These are phyloP conservation scores for Python bivittatus DNA, from an alignment of 2,113 vertebrate species.

Conservation along the genomic window DNA sequence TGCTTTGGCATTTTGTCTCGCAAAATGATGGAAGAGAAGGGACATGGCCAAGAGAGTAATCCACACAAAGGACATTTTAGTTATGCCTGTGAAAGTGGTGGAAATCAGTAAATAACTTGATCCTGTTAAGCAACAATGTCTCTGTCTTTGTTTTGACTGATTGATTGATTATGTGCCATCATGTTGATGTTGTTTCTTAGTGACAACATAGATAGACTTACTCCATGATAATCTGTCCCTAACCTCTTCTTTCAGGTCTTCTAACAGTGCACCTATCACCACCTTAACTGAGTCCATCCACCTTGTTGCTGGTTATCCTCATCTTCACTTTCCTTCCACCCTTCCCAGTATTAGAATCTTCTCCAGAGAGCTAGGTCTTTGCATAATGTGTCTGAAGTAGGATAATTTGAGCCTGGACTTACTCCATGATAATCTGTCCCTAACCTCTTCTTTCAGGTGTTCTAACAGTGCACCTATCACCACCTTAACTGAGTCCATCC, in stretches of 20 bases:
- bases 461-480: too few species aligned
- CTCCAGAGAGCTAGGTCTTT: too few species aligned
- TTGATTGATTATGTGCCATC: neutral
- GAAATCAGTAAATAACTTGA: neutral
- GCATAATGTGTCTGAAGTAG: too few species aligned
- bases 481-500: too few species aligned
- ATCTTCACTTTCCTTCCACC: neutral
- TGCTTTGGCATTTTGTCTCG: neutral
- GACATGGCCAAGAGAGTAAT: neutral
- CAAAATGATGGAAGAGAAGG: neutral
- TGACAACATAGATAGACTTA: neutral
- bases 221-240: neutral
- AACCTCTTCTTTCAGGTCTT: neutral
- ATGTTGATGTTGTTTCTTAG: neutral
- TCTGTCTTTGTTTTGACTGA: too few species aligned
- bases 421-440: too few species aligned
- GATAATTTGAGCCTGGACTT: too few species aligned
- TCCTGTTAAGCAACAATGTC: neutral
- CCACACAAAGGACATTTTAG: neutral
- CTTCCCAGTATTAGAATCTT: too few species aligned
- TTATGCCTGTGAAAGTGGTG: neutral
- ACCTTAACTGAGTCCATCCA: neutral
- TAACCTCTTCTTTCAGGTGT: too few species aligned
- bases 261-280: neutral
- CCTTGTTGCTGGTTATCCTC: neutral